Conservation (phyloP, 2,797 vertebrate species). For the Falco novaeseelandiae region DNA sequence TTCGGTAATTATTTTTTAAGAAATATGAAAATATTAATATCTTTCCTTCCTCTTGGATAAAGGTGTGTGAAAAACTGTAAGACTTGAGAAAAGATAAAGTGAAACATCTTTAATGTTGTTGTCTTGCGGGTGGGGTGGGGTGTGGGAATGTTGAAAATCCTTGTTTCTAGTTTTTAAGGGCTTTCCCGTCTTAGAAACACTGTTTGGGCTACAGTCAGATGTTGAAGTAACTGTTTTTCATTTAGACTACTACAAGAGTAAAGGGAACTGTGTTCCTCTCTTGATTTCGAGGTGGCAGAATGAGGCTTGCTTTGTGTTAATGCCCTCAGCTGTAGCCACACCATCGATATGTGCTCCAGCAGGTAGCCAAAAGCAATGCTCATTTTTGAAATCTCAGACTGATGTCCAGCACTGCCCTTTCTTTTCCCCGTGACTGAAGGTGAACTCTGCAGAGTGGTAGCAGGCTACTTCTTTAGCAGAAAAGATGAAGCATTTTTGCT, state of each 20-base stretch:
- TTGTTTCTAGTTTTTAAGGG: not conserved
- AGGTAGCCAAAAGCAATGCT: not conserved
- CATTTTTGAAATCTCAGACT: not conserved
- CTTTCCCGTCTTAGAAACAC: not conserved
- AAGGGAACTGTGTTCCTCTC: not conserved
- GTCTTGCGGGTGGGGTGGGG: too few relatives aligned
- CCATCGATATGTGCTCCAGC: fast-evolving
- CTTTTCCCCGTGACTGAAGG: not conserved
- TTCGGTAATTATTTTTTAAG: not conserved
- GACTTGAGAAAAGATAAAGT: not conserved
- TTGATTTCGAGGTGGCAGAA: not conserved
- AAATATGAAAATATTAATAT: not conserved
- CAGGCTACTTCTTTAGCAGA: not conserved
- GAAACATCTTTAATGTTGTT: fast-evolving
- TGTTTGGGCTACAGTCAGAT: not conserved
- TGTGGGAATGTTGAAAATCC: not conserved
- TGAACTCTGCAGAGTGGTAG: not conserved
- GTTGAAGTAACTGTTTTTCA: not conserved
- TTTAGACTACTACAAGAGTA: not conserved
- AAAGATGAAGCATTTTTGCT: not conserved
- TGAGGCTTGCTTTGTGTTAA: fast-evolving
- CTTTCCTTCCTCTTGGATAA: not conserved
- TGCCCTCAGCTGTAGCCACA: fast-evolving
- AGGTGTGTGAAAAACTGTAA: not conserved
- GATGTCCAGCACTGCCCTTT: not conserved